Base-by-base conservation (phyloP, 2,888 invertebrate genomes). In the Noctua comes region DNA sequence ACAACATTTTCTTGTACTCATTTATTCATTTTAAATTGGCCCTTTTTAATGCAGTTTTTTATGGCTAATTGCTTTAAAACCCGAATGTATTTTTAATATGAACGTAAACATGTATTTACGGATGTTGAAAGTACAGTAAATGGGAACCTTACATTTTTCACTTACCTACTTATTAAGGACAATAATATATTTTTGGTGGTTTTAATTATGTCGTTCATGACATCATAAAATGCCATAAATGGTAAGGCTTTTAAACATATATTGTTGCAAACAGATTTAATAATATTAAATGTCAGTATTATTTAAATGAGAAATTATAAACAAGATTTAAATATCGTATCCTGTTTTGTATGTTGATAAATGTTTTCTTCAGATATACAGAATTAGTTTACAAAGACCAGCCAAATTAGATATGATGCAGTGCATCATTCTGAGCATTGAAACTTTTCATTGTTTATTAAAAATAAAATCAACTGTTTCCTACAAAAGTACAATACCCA, bases 201-300 rank as follows among this genome's bases (percentile, higher is more conserved):
- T 86, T 82, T 83, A 86, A 88, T 84, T 88, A 75, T 54, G 57
- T 77, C 79, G 70, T 70, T 76, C 72, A 66, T 65, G 74, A 72
- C 43, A 62, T 70, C 75, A 86, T 82, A 76, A 78, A 80, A 78
- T 70, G 54, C 76, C 73, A 11, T 73, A 86, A 78, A 81, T 57
- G 77, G 76, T 66, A 78, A 80, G 57, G 79, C 48, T 80, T 18
- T 79, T 76, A 54, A 40, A 68, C 43, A 64, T 72, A 46, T 77
- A 72, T 68, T 62, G 65, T 70, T 82, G 36, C 27, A 48, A 68
- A 64, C 78, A 64, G 62, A 76, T 75, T 85, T 68, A 77, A 73
- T 65, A 69, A 80, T 83, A 73, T 74, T 79, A 66, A 80, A 79
- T 66, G 73, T 68, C 78, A 59, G 68, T 71, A 68, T 80, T 76